Conservation (phyloP, 2,888 invertebrate species). For the Isotomurus palustris region DNA sequence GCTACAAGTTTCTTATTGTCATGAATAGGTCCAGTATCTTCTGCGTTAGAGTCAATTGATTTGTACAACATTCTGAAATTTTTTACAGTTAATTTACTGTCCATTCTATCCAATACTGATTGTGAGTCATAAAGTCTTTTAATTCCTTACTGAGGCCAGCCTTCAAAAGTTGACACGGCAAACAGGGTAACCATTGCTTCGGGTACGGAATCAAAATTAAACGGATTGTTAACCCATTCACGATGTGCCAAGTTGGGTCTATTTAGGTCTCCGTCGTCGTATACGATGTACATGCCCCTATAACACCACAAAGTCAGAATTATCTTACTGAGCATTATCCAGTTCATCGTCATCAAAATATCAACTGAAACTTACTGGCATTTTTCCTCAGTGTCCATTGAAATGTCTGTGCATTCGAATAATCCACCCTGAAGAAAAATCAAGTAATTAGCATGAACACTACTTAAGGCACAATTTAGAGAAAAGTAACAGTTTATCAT, state of each 20-base stretch:
- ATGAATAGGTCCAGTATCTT: conserved; percentile 57
- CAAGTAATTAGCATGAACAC: not conserved
- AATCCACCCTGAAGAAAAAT: conserved; percentile 53
- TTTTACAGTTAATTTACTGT: no score
- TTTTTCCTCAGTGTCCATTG: conserved; percentile 54
- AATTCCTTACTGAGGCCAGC: conserved; percentile 57
- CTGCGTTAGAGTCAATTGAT: conserved; percentile 58
- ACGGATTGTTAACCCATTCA: conserved; percentile 56
- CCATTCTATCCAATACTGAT: no score
- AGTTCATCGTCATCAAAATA: not conserved
- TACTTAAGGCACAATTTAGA: not conserved
- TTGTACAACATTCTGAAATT: conserved; percentile 56
- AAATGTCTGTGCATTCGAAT: conserved; percentile 55
- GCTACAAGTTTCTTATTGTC: conserved; percentile 55
- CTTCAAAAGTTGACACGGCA: conserved; percentile 61
- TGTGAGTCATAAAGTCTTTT: no score
- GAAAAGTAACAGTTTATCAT: not conserved
- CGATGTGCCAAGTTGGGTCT: conserved; percentile 52
- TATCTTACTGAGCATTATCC: no score
- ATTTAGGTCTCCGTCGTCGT: conserved; percentile 54
- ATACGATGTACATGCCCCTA: conserved; percentile 56
- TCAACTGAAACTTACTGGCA: conserved; percentile 50
- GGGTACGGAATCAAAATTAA: conserved; percentile 60
- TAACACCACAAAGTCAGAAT: conserved; percentile 14
- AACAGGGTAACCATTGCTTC: conserved; percentile 60